Evolutionary conservation across 2,113 vertebrate genomes (phyloP), one percentile per base, ranked within the genome.

Genomic region (Perca schrenkii): DNA sequence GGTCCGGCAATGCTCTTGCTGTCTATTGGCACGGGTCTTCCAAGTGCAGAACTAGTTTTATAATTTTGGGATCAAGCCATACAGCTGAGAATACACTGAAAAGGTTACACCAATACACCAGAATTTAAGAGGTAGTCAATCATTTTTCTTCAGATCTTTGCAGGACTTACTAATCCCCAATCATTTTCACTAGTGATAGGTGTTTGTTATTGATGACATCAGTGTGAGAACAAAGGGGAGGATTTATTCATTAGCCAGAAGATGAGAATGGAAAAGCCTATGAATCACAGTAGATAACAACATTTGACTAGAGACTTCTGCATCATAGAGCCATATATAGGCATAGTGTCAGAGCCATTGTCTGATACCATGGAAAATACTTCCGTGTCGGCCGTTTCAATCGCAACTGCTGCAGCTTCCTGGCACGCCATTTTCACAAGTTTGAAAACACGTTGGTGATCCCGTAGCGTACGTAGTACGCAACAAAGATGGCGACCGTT

Each of bases 271-370:
- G 69, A 70, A 7, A 8, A 70, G 13, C 12, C 15, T 28, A n/a
- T 81, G 84, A 77, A 76, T 87, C 85, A 40, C 36, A 19, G 13
- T 25, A 5, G 7, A 15, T 28, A 43, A 14, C 62, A 79, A n/a
- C 62, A 14, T 72, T 70, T 62, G 79, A 74, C 63, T 56, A 2
- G 0, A 28, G 31, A 47, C 25, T 43, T 36, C 13, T 67, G 22
- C 13, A 73, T 16, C 40, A 74, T 3, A 21, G 21, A 43, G 22
- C 25, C 40, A 28, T n/a, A 16, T 31, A 17, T 28, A 58, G 43
- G 15, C 2, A 40, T 40, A 40, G 8, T 40, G 40, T 40, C 40
- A 40, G 40, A 40, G 8, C 40, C 40, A 10, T 10, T 10, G 40
- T 40, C 8, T 10, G 8, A 40, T 10, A 40, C 40, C 40, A 40